Percentiles rank a stretch among this genome's conserved stretches.
These are phyloP conservation scores for Elachura formosa DNA, from an alignment of 2,113 vertebrate species.

Conservation along the genomic window DNA sequence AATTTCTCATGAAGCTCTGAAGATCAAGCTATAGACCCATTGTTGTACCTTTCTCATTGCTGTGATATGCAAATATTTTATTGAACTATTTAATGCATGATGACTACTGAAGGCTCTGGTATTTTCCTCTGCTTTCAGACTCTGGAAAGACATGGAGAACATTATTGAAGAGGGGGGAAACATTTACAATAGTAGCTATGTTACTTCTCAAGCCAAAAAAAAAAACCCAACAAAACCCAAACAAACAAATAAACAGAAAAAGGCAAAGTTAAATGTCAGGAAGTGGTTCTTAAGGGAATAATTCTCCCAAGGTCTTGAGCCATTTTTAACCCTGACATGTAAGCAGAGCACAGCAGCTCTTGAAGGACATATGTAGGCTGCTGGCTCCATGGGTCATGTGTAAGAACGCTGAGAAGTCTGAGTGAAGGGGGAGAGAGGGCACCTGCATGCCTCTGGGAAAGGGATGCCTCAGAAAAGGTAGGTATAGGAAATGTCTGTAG, in stretches of 20 bases:
- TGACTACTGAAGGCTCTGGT: not conserved
- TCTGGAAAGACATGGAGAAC: not conserved
- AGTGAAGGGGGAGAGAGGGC: not conserved
- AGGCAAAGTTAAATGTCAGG: not conserved
- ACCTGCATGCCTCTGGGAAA: not conserved
- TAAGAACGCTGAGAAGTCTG: rapidly evolving
- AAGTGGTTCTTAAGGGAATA: not conserved
- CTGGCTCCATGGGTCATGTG: not conserved
- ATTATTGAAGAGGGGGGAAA: not conserved
- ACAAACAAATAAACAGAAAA: not conserved
- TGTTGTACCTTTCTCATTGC: not conserved
- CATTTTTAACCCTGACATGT: not conserved
- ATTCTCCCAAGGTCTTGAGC: not conserved
- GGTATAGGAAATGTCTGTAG: not conserved
- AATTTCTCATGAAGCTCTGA: not conserved
- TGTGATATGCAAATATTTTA: not conserved
- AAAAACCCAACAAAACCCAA: too few relatives aligned
- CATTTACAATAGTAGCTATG: not conserved
- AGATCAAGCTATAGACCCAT: not conserved
- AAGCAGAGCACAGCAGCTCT: not conserved
- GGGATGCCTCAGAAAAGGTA: not conserved
- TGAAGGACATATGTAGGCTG: rapidly evolving
- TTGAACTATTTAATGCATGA: not conserved
- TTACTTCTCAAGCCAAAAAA: not conserved
- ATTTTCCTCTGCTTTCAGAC: not conserved